A percentile compares a stretch with the other conserved stretches of the same genome.
These are phyloP conservation scores for Anorthoa munda DNA, from an alignment of 2,888 invertebrate species.

Conservation along the genomic window DNA sequence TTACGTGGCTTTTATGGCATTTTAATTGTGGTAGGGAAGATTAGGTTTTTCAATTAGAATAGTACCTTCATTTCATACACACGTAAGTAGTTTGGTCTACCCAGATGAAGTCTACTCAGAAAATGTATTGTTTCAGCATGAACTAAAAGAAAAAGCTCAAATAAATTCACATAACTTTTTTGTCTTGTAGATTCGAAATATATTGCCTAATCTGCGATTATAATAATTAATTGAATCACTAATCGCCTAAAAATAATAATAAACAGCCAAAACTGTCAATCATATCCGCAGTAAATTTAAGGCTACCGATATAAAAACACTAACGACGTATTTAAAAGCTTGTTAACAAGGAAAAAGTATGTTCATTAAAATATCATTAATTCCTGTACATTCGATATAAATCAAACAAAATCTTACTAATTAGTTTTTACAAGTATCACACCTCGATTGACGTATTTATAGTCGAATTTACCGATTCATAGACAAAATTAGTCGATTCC, in stretches of 20 bases:
- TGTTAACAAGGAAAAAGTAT: slow-evolving; percentile 27
- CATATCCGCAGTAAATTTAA: slow-evolving; percentile 34
- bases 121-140: not conserved
- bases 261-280: slow-evolving; percentile 11
- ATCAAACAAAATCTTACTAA: slow-evolving; percentile 55
- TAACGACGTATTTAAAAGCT: slow-evolving; percentile 25
- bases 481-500: slow-evolving; percentile 13
- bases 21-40: not conserved
- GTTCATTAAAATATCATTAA: slow-evolving; percentile 45
- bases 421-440: slow-evolving; percentile 41
- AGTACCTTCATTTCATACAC: too few species aligned
- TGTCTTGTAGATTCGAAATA: not conserved
- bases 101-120: not conserved
- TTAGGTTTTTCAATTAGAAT: not conserved
- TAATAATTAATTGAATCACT: not conserved
- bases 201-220: not conserved
- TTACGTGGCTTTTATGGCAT: not conserved
- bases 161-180: too few species aligned
- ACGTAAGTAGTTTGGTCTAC: not conserved
- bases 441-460: slow-evolving; percentile 44
- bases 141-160: too few species aligned
- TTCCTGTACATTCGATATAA: slow-evolving; percentile 29
- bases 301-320: slow-evolving; percentile 7
- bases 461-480: not conserved
- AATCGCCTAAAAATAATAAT: not conserved